Percentiles rank a stretch among this genome's conserved stretches.
phyloP scores from a whole-genome alignment of 2,888 invertebrate genomes.

The Harpalus rufipes region DNA sequence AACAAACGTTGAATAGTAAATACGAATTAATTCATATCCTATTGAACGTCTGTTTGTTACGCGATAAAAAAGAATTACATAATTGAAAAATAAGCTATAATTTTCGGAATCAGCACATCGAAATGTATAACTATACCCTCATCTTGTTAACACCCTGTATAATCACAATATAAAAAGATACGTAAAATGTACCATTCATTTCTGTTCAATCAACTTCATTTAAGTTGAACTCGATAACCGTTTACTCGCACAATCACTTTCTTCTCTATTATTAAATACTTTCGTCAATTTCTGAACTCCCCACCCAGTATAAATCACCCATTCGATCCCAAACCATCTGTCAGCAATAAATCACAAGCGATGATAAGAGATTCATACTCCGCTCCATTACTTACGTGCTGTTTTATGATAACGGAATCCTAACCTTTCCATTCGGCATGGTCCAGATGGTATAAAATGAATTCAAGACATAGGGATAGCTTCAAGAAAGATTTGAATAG shows the following conservation, averaged over 20 bases:
- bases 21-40: too few relatives aligned
- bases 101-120: too few relatives aligned
- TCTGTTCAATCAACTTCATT: background rate
- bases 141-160: too few relatives aligned
- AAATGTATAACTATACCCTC: too few relatives aligned
- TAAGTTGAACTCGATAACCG: constrained; percentile 1
- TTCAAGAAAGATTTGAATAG: background rate
- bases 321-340: constrained; percentile 52
- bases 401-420: constrained; percentile 63
- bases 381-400: constrained; percentile 58
- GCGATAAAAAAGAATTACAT: too few relatives aligned
- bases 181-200: background rate
- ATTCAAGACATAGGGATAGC: background rate
- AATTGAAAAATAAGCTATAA: too few relatives aligned
- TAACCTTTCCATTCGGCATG: constrained; percentile 63
- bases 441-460: constrained; percentile 10
- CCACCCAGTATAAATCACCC: constrained; percentile 40
- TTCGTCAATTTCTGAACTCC: background rate
- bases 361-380: constrained; percentile 59
- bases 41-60: too few relatives aligned
- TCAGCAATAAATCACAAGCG: constrained; percentile 55
- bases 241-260: constrained; percentile 19
- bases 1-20: too few relatives aligned
- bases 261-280: constrained; percentile 41
- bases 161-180: too few relatives aligned